phyloP scores from a whole-genome alignment of 2,797 vertebrate genomes.

The Silurus aristotelis region DNA sequence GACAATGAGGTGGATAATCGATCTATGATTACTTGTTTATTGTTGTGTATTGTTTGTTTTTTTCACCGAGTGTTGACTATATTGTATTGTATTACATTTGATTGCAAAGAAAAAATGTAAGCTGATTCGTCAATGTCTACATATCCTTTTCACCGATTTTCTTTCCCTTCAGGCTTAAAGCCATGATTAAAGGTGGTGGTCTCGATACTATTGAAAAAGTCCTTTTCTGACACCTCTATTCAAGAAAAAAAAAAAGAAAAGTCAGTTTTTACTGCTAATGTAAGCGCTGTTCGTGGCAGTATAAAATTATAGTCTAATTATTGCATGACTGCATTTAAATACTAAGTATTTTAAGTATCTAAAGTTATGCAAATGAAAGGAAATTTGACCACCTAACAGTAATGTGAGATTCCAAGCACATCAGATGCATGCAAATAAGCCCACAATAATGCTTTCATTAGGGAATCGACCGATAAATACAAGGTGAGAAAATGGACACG shows the following conservation, averaged over 20 bases:
- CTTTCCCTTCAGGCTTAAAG: not conserved
- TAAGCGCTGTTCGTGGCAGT: not conserved
- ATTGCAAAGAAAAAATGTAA: not conserved
- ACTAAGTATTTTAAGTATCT: not conserved
- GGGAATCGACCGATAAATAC: conserved; percentile 13
- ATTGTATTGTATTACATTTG: not conserved
- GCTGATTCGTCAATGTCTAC: not conserved
- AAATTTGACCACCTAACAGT: not conserved
- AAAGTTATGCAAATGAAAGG: not conserved
- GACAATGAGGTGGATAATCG: not conserved
- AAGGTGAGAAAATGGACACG: conserved; percentile 41
- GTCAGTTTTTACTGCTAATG: not conserved
- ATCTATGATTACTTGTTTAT: not conserved
- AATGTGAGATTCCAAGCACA: conserved; percentile 22
- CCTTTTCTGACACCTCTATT: not conserved
- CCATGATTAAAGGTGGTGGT: not conserved
- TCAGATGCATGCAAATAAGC: conserved; percentile 28
- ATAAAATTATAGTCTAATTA: not conserved
- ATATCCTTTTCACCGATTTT: not conserved
- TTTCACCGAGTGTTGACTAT: too few relatives aligned
- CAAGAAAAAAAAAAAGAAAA: not conserved
- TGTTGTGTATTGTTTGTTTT: too few relatives aligned
- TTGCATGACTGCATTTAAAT: conserved; percentile 1
- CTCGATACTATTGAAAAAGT: not conserved
- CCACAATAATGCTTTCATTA: conserved; percentile 40